phyloP scores from a whole-genome alignment of 2,797 vertebrate species.

The Austrolebias charrua region DNA sequence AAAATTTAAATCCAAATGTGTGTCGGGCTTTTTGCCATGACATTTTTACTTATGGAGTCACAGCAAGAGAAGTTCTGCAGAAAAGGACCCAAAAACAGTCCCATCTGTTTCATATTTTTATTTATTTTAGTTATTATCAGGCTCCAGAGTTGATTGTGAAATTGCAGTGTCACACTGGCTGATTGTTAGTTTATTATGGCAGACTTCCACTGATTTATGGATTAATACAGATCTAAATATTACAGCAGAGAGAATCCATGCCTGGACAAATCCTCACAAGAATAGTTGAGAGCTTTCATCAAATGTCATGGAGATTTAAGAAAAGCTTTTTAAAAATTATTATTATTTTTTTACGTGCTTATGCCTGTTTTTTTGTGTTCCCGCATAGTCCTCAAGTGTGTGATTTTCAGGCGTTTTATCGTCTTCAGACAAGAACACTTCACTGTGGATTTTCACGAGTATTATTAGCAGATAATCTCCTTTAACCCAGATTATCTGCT shows the following conservation, averaged over 20 bases:
- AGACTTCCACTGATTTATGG: conserved; percentile 50
- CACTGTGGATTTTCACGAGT: conserved; percentile 51
- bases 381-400: conserved; percentile 32
- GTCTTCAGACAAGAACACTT: conserved; percentile 42
- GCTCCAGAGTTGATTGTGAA: conserved; percentile 34
- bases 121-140: conserved; percentile 7
- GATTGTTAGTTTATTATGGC: conserved; percentile 57
- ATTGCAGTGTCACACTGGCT: conserved; percentile 36
- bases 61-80: background rate
- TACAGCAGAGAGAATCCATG: conserved; percentile 56
- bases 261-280: conserved; percentile 53
- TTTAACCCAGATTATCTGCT: conserved; percentile 70
- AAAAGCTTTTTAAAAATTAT: conserved; percentile 40
- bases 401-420: conserved; percentile 47
- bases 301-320: conserved; percentile 68
- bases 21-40: background rate
- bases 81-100: background rate
- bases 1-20: conserved; percentile 6
- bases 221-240: conserved; percentile 62
- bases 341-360: conserved; percentile 25
- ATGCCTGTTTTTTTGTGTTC: conserved; percentile 27
- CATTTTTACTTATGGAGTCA: background rate
- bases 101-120: conserved; percentile 46
- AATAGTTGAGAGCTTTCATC: conserved; percentile 59
- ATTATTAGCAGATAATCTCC: conserved; percentile 66